A percentile compares a stretch with the other conserved stretches of the same genome.
Evolutionary conservation across 2,888 invertebrate genomes (phyloP).

Genomic region (Xanthia icteritia): DNA sequence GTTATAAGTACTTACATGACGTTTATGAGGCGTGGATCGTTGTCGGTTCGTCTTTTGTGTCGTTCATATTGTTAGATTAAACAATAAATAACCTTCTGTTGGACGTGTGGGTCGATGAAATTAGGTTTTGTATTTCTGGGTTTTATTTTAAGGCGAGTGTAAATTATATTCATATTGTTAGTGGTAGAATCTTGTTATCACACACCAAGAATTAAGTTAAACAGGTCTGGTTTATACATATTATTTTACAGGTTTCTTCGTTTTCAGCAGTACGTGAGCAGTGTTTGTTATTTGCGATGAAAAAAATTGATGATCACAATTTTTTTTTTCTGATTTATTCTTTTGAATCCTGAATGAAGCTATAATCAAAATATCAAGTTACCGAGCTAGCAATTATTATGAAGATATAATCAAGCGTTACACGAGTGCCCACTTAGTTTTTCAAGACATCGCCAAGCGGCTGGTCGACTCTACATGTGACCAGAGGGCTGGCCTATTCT

Average conservation of each 20-base stretch:
- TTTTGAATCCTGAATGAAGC: too few relatives aligned
- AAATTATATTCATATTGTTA: background rate
- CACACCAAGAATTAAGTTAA: too few relatives aligned
- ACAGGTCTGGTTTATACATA: background rate
- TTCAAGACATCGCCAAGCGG: too few relatives aligned
- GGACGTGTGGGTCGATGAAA: background rate
- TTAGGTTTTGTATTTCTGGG: background rate
- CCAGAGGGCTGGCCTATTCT: too few relatives aligned
- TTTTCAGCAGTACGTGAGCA: background rate
- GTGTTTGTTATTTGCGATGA: background rate
- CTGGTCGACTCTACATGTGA: too few relatives aligned
- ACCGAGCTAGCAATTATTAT: background rate
- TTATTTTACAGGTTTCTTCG: background rate
- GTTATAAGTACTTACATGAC: conserved; percentile 62
- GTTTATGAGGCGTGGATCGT: conserved; percentile 66
- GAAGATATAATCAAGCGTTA: conserved; percentile 4
- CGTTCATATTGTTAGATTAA: conserved; percentile 53
- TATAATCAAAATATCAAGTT: background rate
- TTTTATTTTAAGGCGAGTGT: background rate
- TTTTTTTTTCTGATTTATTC: too few relatives aligned
- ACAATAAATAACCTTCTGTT: conserved; percentile 45
- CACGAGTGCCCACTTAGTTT: too few relatives aligned
- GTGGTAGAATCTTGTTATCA: background rate
- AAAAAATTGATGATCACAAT: background rate
- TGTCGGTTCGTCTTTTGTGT: conserved; percentile 61